Percentiles rank a stretch among this genome's conserved stretches.
phyloP scores from a whole-genome alignment of 2,888 invertebrate species.

The Drosophila borealis region DNA sequence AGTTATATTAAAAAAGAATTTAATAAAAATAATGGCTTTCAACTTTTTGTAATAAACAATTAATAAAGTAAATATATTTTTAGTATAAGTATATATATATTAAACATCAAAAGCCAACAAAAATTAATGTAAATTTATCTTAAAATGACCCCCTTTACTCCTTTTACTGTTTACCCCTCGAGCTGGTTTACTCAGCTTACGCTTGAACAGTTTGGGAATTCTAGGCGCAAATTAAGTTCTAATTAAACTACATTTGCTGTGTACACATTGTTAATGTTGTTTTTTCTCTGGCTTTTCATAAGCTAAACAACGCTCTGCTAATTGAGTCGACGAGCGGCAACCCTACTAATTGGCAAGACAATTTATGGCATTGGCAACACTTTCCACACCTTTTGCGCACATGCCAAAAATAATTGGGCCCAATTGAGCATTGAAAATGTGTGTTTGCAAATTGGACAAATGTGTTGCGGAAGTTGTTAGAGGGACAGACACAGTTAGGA shows the following conservation, averaged over 20 bases:
- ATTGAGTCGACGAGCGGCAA: constrained; percentile 45
- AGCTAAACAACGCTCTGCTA: constrained; percentile 28
- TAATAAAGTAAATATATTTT: too few relatives aligned
- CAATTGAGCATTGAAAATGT: constrained; percentile 71
- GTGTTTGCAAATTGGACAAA: constrained; percentile 73
- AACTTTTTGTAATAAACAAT: too few relatives aligned
- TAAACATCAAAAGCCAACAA: too few relatives aligned
- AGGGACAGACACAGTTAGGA: constrained; percentile 20
- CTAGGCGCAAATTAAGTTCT: constrained; percentile 3
- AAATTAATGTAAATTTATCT: too few relatives aligned
- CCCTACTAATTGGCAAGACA: constrained; percentile 65
- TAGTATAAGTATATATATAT: too few relatives aligned
- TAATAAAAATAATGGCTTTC: neutral
- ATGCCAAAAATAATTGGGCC: constrained; percentile 76
- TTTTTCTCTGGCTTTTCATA: constrained; percentile 3
- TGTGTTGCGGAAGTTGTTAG: constrained; percentile 78
- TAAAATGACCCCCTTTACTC: neutral
- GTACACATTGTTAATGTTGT: neutral
- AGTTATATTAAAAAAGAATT: too few relatives aligned
- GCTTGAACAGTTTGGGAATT: neutral
- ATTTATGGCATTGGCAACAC: constrained; percentile 72
- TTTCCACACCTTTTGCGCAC: constrained; percentile 75
- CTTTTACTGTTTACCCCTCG: too few relatives aligned
- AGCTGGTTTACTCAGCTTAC: neutral
- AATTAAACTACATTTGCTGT: constrained; percentile 11